Conservation (phyloP, 2,888 invertebrate genomes). For the Scaptomyza flava region DNA sequence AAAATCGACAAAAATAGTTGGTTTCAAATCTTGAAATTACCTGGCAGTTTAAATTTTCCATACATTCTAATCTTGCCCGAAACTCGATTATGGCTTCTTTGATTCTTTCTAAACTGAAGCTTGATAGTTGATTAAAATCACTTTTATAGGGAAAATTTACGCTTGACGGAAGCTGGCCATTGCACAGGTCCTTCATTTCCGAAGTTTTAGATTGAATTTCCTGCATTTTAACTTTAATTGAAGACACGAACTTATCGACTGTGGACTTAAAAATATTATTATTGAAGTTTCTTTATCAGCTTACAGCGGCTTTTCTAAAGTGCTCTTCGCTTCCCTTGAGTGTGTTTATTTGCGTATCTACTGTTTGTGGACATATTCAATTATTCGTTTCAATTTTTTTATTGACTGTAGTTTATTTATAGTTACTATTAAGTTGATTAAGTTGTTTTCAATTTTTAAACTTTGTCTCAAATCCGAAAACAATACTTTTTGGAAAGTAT, state of each 20-base stretch:
- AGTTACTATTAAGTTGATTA: constrained; percentile 12
- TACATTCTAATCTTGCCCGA: constrained; percentile 88
- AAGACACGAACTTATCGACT: constrained; percentile 20
- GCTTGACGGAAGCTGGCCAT: constrained; percentile 85
- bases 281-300: neutral
- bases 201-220: constrained; percentile 23
- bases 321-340: constrained; percentile 38
- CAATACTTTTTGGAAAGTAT: constrained; percentile 11
- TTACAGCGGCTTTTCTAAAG: constrained; percentile 22
- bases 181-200: constrained; percentile 40
- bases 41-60: constrained; percentile 86
- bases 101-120: constrained; percentile 85
- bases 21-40: constrained; percentile 78
- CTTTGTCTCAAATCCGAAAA: constrained; percentile 20
- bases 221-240: constrained; percentile 15
- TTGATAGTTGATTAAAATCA: constrained; percentile 86
- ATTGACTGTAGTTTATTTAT: constrained; percentile 1
- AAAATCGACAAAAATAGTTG: too few relatives aligned
- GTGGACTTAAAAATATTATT: constrained; percentile 15
- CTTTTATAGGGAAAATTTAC: constrained; percentile 86
- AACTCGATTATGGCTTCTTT: constrained; percentile 86
- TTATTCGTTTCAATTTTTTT: constrained; percentile 14
- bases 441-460: constrained; percentile 23
- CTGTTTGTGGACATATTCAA: constrained; percentile 16
- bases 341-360: constrained; percentile 28